Evolutionary conservation across 2,113 vertebrate species (phyloP).

Genomic region (Xyrauchen texanus): DNA sequence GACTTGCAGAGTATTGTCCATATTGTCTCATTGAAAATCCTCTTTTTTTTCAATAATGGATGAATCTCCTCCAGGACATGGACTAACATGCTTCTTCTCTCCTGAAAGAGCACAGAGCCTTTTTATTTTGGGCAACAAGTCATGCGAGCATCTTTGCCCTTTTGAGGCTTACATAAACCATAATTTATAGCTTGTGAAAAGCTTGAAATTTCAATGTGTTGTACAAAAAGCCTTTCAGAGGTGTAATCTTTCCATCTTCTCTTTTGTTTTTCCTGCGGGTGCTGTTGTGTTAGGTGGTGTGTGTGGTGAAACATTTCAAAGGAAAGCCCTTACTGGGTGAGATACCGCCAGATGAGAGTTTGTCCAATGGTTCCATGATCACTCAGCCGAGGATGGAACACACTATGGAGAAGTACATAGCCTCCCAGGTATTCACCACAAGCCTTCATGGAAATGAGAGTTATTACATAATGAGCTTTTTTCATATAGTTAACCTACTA

Average conservation of each 20-base stretch:
- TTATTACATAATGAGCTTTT: too few relatives aligned
- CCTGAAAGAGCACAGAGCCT: constrained; percentile 27
- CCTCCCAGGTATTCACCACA: constrained; percentile 52
- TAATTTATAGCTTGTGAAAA: constrained; percentile 22
- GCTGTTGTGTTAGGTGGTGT: constrained; percentile 51
- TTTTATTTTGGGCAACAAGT: constrained; percentile 47
- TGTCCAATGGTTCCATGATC: constrained; percentile 44
- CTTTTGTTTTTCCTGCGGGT: background rate
- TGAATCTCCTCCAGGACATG: constrained; percentile 46
- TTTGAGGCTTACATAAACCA: constrained; percentile 46
- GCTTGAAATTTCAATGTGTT: background rate
- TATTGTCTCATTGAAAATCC: constrained; percentile 62
- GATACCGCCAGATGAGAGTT: constrained; percentile 55
- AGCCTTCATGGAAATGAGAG: background rate
- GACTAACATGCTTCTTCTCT: constrained; percentile 22
- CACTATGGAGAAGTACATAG: constrained; percentile 55
- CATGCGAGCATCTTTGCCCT: constrained; percentile 31
- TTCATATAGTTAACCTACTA: too few relatives aligned
- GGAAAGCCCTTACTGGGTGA: constrained; percentile 55
- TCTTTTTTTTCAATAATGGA: constrained; percentile 55
- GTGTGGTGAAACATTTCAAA: constrained; percentile 62
- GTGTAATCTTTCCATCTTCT: constrained; percentile 2
- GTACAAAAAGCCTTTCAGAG: constrained; percentile 19
- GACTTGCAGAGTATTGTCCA: constrained; percentile 59
- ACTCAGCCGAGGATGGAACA: constrained; percentile 48